These are phyloP conservation scores for Dysdera silvatica DNA, from an alignment of 1,140 invertebrate genomes.

Conservation along the genomic window DNA sequence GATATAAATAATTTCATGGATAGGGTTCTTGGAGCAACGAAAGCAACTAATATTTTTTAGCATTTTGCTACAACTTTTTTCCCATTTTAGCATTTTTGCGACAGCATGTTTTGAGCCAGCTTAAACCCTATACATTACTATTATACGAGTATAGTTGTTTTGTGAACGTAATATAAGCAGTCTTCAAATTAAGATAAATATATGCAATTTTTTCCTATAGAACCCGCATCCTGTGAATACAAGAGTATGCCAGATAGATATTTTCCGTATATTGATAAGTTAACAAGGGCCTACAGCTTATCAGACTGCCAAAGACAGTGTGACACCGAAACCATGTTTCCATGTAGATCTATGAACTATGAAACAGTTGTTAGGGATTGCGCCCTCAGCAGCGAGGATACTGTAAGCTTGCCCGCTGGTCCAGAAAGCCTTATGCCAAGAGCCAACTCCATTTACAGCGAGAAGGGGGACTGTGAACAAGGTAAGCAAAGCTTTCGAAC, in stretches of 20 bases:
- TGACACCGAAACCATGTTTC: slow-evolving; percentile 47
- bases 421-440: slow-evolving; percentile 19
- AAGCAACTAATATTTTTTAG: too few relatives aligned
- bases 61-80: too few relatives aligned
- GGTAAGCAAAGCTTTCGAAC: slow-evolving; percentile 37
- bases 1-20: too few relatives aligned
- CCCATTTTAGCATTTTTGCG: too few relatives aligned
- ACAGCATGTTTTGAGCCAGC: too few relatives aligned
- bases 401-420: slow-evolving; percentile 36
- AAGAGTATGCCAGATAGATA: slow-evolving; percentile 44
- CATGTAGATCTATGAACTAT: slow-evolving; percentile 43
- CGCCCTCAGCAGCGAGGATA: slow-evolving; percentile 48
- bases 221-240: slow-evolving; percentile 49
- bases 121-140: too few relatives aligned
- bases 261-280: slow-evolving; percentile 45
- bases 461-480: slow-evolving; percentile 48
- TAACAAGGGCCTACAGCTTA: slow-evolving; percentile 32
- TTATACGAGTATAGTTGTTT: too few relatives aligned
- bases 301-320: slow-evolving; percentile 47
- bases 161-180: too few relatives aligned
- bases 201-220: slow-evolving; percentile 35
- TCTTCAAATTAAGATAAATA: too few relatives aligned
- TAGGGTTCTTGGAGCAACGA: too few relatives aligned
- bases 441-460: slow-evolving; percentile 46
- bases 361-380: slow-evolving; percentile 44